Percentiles rank a stretch among this genome's conserved stretches.
These are phyloP conservation scores for Noctua comes DNA, from an alignment of 2,888 invertebrate species.

Conservation along the genomic window DNA sequence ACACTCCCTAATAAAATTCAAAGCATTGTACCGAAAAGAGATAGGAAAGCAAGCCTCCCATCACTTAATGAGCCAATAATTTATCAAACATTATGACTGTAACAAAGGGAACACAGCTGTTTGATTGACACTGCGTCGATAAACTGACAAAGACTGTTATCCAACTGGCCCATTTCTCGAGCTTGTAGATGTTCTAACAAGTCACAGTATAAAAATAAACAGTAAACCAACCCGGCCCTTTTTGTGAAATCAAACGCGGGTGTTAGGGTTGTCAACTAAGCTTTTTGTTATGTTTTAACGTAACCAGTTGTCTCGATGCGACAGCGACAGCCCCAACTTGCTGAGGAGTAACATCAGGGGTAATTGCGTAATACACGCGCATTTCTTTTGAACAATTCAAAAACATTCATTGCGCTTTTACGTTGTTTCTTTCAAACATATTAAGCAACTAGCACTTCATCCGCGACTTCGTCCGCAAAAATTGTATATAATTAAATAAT, in stretches of 20 bases:
- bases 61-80: slow-evolving; percentile 41
- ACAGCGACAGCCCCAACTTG: background rate
- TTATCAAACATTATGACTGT: slow-evolving; percentile 33
- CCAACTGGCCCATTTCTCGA: slow-evolving; percentile 79
- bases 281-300: too few species aligned
- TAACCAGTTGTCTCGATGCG: background rate
- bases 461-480: too few species aligned
- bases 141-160: slow-evolving; percentile 72
- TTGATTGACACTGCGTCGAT: slow-evolving; percentile 62
- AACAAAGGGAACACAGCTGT: slow-evolving; percentile 69
- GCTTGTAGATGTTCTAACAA: slow-evolving; percentile 62
- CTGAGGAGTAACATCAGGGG: background rate
- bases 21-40: background rate
- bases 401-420: too few species aligned
- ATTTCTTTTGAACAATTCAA: background rate
- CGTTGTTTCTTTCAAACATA: too few species aligned
- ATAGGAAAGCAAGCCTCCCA: background rate
- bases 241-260: background rate
- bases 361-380: background rate
- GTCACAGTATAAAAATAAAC: background rate
- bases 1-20: background rate
- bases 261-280: too few species aligned
- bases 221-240: background rate
- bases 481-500: too few species aligned
- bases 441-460: too few species aligned